Base-by-base conservation (phyloP, 2,113 vertebrate genomes). In the Lophochroa leadbeateri region DNA sequence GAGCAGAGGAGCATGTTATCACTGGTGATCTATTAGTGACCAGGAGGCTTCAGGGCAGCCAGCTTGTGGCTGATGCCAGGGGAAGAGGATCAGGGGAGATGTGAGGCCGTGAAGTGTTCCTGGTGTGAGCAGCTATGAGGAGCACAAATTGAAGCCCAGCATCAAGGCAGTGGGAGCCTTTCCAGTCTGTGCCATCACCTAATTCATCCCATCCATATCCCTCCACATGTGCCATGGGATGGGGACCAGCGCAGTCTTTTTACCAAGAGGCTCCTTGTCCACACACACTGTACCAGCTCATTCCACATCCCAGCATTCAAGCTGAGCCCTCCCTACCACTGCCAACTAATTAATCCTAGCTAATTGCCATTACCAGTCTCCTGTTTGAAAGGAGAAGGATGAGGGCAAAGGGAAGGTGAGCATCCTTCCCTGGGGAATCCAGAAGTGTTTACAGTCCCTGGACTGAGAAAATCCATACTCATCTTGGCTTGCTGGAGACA, bases 381-480 rank as follows among this genome's bases (percentile, higher is more conserved):
- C 47, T 86, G 15, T 58, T 31, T 12, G 10, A 55, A 94, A 21
- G 52, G 88, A 81, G 76, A 95, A 29, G 1, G 18, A 64, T 4
- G 86, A 74, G 70, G 85, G 91, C 68, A 60, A 20, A 78, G 57
- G 93, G 37, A 87, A 39, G 82, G 67, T 55, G 86, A 94, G 74
- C 35, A 16, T 46, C 9, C 7, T 50, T 79, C 79, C 67, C 21
- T 1, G 2, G 86, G 81, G 81, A 81, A 68, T 53, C 67, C 57
- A 60, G 28, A 13, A 47, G 57, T 47, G 53, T 87, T 96, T 87
- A 69, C 78, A 93, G 72, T 27, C 35, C 44, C 91, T 31, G 21
- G 88, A 75, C 86, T 3, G 2, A 81, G 92, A 91, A 96, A 96
- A 97, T 96, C 96, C 87, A 92, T 86, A 94, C 53, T 96, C 83